These are phyloP conservation scores for Dynastes tityus DNA, from an alignment of 2,888 invertebrate species.

Conservation along the genomic window DNA sequence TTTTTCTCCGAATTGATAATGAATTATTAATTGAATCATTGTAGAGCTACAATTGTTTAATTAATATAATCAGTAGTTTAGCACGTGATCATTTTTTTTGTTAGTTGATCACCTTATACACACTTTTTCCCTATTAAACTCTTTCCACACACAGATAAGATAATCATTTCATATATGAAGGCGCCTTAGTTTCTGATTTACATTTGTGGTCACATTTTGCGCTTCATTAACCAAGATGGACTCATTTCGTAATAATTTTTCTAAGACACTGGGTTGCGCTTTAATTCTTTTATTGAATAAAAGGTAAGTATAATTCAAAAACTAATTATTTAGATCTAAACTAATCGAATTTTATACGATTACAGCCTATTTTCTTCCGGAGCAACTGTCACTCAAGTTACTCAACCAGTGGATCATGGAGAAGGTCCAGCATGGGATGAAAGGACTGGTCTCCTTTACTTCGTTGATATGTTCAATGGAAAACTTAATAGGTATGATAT, in stretches of 20 bases:
- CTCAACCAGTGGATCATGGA: constrained; percentile 64
- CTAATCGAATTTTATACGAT: neutral
- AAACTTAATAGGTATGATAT: constrained; percentile 69
- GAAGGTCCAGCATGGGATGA: constrained; percentile 74
- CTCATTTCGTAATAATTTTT: neutral
- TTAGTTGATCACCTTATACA: too few relatives aligned
- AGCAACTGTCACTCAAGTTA: constrained; percentile 54
- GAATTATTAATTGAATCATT: neutral
- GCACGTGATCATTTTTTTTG: too few relatives aligned
- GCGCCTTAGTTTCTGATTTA: too few relatives aligned
- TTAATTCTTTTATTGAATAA: neutral
- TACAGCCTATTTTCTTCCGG: neutral
- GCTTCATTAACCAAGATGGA: too few relatives aligned
- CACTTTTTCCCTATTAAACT: too few relatives aligned
- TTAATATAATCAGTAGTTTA: too few relatives aligned
- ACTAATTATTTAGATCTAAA: too few relatives aligned
- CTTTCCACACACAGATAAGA: too few relatives aligned
- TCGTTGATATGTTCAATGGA: constrained; percentile 71
- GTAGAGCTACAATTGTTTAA: neutral
- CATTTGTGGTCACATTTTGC: too few relatives aligned
- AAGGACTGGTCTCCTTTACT: constrained; percentile 68
- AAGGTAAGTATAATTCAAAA: too few relatives aligned
- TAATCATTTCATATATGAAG: too few relatives aligned
- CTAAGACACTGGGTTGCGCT: neutral
- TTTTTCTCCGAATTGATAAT: too few relatives aligned